Evolutionary conservation across 2,113 vertebrate species (phyloP).

Genomic region (Passer domesticus): DNA sequence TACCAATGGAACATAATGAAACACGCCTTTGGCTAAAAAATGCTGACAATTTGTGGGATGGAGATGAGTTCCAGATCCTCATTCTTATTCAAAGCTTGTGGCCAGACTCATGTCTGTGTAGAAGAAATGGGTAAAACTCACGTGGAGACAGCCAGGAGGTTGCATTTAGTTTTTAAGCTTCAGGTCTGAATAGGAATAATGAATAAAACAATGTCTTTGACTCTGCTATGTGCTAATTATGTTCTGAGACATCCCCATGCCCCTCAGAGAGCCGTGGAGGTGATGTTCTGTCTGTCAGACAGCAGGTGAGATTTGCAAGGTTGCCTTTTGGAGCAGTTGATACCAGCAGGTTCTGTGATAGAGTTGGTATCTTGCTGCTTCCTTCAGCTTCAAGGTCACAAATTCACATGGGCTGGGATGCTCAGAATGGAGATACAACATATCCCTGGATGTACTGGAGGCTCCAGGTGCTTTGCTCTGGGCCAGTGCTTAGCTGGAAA

Average conservation of each 20-base stretch:
- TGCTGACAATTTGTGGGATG: not conserved
- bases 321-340: not conserved
- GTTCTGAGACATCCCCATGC: not conserved
- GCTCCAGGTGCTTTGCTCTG: not conserved
- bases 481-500: not conserved
- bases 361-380: not conserved
- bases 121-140: not conserved
- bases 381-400: not conserved
- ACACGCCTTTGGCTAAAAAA: not conserved
- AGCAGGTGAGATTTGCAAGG: not conserved
- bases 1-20: not conserved
- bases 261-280: not conserved
- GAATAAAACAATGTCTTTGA: not conserved
- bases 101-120: not conserved
- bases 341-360: not conserved
- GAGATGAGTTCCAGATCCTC: not conserved
- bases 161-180: not conserved
- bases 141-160: not conserved
- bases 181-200: not conserved
- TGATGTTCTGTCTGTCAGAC: not conserved
- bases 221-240: not conserved
- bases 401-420: not conserved
- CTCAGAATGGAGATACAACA: accelerated
- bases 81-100: slow-evolving; percentile 2
- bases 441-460: not conserved